phyloP scores from a whole-genome alignment of 2,888 invertebrate species.

The Sesia apiformis region DNA sequence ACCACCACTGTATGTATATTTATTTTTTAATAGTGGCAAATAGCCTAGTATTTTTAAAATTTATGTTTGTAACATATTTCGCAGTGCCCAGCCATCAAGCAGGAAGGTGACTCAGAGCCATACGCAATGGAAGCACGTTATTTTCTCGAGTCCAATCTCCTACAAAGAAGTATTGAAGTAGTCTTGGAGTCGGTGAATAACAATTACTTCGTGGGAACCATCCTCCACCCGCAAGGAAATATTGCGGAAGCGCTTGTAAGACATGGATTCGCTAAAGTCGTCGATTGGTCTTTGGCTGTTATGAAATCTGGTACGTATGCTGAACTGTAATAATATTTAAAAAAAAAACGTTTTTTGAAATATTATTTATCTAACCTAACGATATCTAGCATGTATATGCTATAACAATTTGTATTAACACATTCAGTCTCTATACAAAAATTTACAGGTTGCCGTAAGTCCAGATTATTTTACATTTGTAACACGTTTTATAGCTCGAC shows the following conservation, averaged over 20 bases:
- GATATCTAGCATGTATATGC: too few species aligned
- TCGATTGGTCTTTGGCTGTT: conserved; percentile 63
- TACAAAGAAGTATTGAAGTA: conserved; percentile 93
- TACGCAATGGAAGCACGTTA: conserved; percentile 92
- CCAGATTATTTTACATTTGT: too few species aligned
- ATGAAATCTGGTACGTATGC: conserved; percentile 55
- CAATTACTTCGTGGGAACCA: conserved; percentile 93
- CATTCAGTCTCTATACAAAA: too few species aligned
- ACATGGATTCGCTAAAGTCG: conserved; percentile 94
- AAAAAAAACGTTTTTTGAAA: not conserved
- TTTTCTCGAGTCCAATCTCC: conserved; percentile 92
- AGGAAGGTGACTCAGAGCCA: conserved; percentile 81
- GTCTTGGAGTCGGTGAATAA: conserved; percentile 94
- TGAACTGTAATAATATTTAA: not conserved
- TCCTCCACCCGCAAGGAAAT: conserved; percentile 92
- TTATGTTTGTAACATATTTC: not conserved
- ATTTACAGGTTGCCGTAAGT: too few species aligned
- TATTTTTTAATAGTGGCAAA: not conserved
- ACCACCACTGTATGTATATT: too few species aligned
- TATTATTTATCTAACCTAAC: not conserved
- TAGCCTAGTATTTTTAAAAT: not conserved
- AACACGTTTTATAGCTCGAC: too few species aligned
- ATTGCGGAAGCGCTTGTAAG: conserved; percentile 93
- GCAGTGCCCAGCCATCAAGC: conserved; percentile 87
- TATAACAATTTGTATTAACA: too few species aligned